Evolutionary conservation across 2,797 vertebrate genomes (phyloP), one percentile per base, ranked within the genome.

Genomic region (Novumbra hubbsi): DNA sequence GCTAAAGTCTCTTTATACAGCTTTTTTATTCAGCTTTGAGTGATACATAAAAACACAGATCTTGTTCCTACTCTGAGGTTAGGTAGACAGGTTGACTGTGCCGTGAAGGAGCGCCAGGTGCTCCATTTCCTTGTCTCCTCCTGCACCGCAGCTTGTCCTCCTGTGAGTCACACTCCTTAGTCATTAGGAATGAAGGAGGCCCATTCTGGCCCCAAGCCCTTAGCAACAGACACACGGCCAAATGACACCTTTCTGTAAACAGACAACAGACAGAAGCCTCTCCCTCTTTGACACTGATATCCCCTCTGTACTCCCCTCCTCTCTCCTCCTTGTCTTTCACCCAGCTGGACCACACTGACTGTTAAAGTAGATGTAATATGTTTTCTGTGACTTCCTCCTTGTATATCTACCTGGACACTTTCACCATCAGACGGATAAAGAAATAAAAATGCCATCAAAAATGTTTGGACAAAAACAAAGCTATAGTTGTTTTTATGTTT

Each of bases 161-260:
- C 89, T 84, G 80, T 85, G 81, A 90, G 87, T 90, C 86, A 87
- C 81, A 86, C 85, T 88, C 86, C 82, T 84, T 82, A 89, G 84
- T 91, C 87, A 92, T 92, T 87, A 90, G 80, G 80, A 79, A 87
- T 84, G 86, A 85, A 88, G 87, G 79, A 87, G 86, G 86, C 74
- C 78, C 86, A 71, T 84, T 79, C 80, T 77, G 83, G 80, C 84
- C 82, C 79, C 74, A 70, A 74, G 88, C 85, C 82, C 85, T 86
- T 86, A 91, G 91, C 87, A 91, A 91, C 88, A 90, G 86, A 89
- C 82, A 85, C 82, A 86, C 71, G 77, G 86, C 80, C 84, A 89
- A 90, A 90, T 85, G 90, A 89, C 90, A 91, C 84, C 88, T 88
- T 91, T 83, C 85, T 91, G 90, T 89, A 91, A 92, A 92, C 91